Evolutionary conservation across 1,140 invertebrate genomes (phyloP), one percentile per base, ranked within the genome.

Genomic region (Tachypleus tridentatus): DNA sequence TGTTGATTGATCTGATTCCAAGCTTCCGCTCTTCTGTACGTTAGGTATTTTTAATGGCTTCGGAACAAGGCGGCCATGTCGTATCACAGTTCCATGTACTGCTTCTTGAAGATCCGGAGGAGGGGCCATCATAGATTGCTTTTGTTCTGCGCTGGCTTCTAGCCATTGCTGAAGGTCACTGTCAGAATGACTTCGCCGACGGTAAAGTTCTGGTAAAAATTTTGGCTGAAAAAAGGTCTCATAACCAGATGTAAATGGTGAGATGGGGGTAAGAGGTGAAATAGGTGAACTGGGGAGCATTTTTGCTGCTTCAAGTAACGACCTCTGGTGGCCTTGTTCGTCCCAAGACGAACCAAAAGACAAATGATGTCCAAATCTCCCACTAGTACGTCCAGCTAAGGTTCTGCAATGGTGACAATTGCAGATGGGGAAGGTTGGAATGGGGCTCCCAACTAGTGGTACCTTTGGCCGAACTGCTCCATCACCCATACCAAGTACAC

Each of bases 161-260:
- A 60, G 67, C 69, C 70, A 69, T 8, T 70, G 67, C 11, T 69
- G 64, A 63, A 86, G 76, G 70, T 88, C 86, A 0, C 85, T 87
- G 72, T 89, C 87, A 11, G 87, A 88, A 74, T 87, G 85, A 70
- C 85, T 87, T 58, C 87, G 79, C 6, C 71, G 53, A 61, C 83
- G 79, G 68, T 83, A 83, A 49, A 84, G 79, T 69, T 86, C 85
- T 4, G 85, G 85, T 73, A 87, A 80, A 78, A 86, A 86, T 78
- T 87, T 87, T 63, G 83, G 82, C 68, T 86, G 84, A 64, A 88
- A 77, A 74, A 69, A 50, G 64, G 67, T 58, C 56, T 70, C 60
- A 11, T 59, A 63, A 9, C 61, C 51, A 3, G 69, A 69, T 56
- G 68, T 71, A 67, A 61, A 66, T 59, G 54, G 70, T 63, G 66